Percentiles rank a stretch among this genome's conserved stretches.
Conservation (phyloP, 1,140 invertebrate species). For the Dendrolimus punctatus region DNA sequence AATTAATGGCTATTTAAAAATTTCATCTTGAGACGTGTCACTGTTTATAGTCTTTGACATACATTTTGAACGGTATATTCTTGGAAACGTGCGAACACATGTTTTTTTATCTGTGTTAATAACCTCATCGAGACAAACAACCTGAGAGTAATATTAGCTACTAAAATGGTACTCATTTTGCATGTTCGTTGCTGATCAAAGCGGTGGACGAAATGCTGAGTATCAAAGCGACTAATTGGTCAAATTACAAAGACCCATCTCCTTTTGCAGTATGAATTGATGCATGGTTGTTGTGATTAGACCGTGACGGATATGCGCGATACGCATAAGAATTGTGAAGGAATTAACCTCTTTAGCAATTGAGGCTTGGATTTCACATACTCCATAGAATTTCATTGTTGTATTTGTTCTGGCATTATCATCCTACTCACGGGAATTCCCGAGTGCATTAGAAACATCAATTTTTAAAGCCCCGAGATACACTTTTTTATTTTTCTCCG, state of each 20-base stretch:
- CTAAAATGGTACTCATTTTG: slow-evolving; percentile 49
- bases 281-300: slow-evolving; percentile 16
- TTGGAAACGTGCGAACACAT: slow-evolving; percentile 32
- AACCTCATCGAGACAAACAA: slow-evolving; percentile 39
- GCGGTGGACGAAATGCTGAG: slow-evolving; percentile 27
- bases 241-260: slow-evolving; percentile 34
- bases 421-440: no score
- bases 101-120: slow-evolving; percentile 41
- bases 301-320: slow-evolving; percentile 12
- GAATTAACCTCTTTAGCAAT: no score
- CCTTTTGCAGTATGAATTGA: slow-evolving; percentile 20
- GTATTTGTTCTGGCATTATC: no score
- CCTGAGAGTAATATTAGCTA: slow-evolving; percentile 39
- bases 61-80: slow-evolving; percentile 43
- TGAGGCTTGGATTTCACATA: no score
- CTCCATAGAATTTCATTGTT: no score
- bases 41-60: slow-evolving; percentile 43
- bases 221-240: slow-evolving; percentile 57
- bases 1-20: neutral
- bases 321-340: neutral
- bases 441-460: no score
- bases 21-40: slow-evolving; percentile 26
- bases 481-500: no score
- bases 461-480: no score
- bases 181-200: slow-evolving; percentile 50